A percentile compares a stretch with the other conserved stretches of the same genome.
These are phyloP conservation scores for Macrosiphum euphorbiae DNA, from an alignment of 2,888 invertebrate genomes.

Conservation along the genomic window DNA sequence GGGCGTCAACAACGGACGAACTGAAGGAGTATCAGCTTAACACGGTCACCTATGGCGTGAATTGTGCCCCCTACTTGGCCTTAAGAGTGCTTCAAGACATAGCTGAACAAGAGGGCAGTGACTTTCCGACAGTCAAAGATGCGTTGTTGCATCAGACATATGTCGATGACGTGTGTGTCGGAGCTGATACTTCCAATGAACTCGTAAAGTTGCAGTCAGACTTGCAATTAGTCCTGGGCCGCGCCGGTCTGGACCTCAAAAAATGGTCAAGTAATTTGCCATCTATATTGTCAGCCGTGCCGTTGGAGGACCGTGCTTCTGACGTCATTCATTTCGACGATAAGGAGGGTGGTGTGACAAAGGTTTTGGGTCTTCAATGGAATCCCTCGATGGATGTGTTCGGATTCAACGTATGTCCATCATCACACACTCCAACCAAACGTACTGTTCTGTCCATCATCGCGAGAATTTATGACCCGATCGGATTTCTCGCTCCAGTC, in stretches of 20 bases:
- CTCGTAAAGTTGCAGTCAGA: background rate
- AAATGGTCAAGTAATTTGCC: background rate
- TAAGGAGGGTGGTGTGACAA: background rate
- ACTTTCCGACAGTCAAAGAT: too few species aligned
- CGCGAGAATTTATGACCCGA: conserved; percentile 65
- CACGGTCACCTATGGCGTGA: background rate
- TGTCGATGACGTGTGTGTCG: background rate
- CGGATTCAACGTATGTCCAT: conserved; percentile 50
- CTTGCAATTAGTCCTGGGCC: background rate
- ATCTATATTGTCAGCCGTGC: too few species aligned
- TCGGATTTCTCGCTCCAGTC: conserved; percentile 60
- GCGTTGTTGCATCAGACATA: background rate
- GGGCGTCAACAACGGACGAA: background rate
- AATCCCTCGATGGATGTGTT: conserved; percentile 62
- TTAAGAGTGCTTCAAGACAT: background rate
- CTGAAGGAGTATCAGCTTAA: background rate
- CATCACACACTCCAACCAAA: too few species aligned
- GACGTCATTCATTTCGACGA: background rate
- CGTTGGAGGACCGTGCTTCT: background rate
- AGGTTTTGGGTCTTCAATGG: conserved; percentile 66
- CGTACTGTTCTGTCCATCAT: conserved; percentile 65
- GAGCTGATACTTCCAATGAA: background rate
- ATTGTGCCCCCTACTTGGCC: background rate
- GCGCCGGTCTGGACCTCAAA: background rate
- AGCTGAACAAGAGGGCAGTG: background rate